These are phyloP conservation scores for Hermaeophaga mercurialis DNA, from an alignment of 2,888 invertebrate genomes.

Conservation along the genomic window DNA sequence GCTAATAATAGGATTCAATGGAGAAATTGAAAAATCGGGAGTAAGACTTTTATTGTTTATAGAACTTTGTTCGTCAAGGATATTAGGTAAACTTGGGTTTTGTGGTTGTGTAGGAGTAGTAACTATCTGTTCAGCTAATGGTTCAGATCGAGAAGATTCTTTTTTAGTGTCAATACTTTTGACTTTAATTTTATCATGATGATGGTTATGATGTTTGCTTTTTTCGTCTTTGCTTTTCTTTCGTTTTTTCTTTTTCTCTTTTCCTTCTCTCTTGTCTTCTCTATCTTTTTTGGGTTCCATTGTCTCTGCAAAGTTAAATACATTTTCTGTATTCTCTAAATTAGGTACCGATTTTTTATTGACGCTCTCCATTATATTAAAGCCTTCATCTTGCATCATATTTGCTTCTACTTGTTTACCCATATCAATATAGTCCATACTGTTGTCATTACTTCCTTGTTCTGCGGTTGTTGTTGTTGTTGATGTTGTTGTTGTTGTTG, in stretches of 20 bases:
- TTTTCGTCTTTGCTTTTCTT: slow-evolving; percentile 82
- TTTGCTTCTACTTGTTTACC: slow-evolving; percentile 83
- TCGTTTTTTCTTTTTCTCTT: slow-evolving; percentile 84
- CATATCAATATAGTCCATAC: slow-evolving; percentile 80
- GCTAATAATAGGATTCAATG: slow-evolving; percentile 57
- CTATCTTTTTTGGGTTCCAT: slow-evolving; percentile 46
- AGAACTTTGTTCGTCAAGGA: slow-evolving; percentile 66
- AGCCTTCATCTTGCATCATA: slow-evolving; percentile 72
- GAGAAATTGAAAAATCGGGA: slow-evolving; percentile 46
- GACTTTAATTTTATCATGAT: slow-evolving; percentile 61
- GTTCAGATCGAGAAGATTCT: slow-evolving; percentile 41
- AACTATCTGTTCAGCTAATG: slow-evolving; percentile 35
- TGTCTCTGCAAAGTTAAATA: slow-evolving; percentile 32
- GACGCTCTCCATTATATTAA: slow-evolving; percentile 54
- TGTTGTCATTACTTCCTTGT: slow-evolving; percentile 68
- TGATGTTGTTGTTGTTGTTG: slow-evolving; percentile 29
- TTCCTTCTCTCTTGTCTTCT: slow-evolving; percentile 64
- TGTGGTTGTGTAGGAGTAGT: slow-evolving; percentile 49
- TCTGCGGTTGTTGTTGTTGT: slow-evolving; percentile 28
- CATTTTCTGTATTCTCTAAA: slow-evolving; percentile 46
- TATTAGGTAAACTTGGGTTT: slow-evolving; percentile 67
- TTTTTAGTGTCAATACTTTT: slow-evolving; percentile 51
- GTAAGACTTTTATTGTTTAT: slow-evolving; percentile 56
- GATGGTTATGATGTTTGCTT: slow-evolving; percentile 68
- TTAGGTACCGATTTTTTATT: slow-evolving; percentile 54